phyloP scores from a whole-genome alignment of 2,888 invertebrate species.

The Drosophila incognita region DNA sequence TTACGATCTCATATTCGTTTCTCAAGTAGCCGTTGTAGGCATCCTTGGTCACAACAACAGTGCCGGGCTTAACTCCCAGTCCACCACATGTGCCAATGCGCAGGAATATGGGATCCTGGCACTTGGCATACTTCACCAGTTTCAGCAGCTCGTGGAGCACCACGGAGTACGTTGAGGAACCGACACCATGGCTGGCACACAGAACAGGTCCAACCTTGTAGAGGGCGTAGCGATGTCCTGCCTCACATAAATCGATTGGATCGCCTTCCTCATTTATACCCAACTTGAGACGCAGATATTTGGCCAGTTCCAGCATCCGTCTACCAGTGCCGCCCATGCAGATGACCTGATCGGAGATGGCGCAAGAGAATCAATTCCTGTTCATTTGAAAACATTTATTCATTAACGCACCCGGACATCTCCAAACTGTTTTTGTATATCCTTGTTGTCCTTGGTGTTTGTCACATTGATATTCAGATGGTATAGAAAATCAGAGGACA shows the following conservation, averaged over 20 bases:
- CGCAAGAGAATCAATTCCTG: not conserved
- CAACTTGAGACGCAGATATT: slow-evolving; percentile 93
- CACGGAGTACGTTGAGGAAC: slow-evolving; percentile 97
- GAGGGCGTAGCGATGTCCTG: slow-evolving; percentile 95
- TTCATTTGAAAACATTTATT: not conserved
- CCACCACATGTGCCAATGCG: slow-evolving; percentile 97
- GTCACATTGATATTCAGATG: slow-evolving; percentile 95
- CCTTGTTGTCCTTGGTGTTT: slow-evolving; percentile 88
- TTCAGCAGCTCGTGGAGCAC: slow-evolving; percentile 98
- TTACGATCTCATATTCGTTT: slow-evolving; percentile 92
- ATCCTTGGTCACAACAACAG: slow-evolving; percentile 95
- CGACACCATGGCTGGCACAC: slow-evolving; percentile 93
- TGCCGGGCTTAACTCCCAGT: slow-evolving; percentile 93
- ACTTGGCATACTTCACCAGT: slow-evolving; percentile 95
- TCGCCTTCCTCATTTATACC: slow-evolving; percentile 92
- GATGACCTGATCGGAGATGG: slow-evolving; percentile 89
- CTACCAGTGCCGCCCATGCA: slow-evolving; percentile 97
- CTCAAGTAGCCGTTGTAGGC: slow-evolving; percentile 94
- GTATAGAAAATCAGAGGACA: slow-evolving; percentile 90
- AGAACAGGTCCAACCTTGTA: slow-evolving; percentile 90
- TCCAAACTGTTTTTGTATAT: slow-evolving; percentile 95
- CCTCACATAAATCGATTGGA: slow-evolving; percentile 92
- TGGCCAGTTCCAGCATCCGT: slow-evolving; percentile 95
- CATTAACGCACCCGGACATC: slow-evolving; percentile 91
- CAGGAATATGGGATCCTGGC: slow-evolving; percentile 94